phyloP scores from a whole-genome alignment of 2,113 vertebrate species.

The Anguilla japonica region DNA sequence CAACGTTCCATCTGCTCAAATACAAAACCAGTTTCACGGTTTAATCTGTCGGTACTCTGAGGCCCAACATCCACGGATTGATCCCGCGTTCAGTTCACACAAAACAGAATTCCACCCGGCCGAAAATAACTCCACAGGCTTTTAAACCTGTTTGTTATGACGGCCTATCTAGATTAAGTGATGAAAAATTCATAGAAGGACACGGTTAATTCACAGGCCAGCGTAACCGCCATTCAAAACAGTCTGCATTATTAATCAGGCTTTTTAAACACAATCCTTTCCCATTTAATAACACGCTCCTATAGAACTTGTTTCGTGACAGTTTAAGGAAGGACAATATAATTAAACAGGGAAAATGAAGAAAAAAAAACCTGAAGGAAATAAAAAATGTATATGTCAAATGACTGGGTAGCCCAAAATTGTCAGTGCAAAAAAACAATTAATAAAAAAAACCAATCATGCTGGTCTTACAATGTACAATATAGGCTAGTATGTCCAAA shows the following conservation, averaged over 20 bases:
- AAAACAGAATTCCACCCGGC: constrained; percentile 5
- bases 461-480: no score
- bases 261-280: constrained; percentile 50
- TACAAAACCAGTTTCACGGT: background rate
- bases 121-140: constrained; percentile 24
- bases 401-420: no score
- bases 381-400: no score
- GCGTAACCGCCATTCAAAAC: constrained; percentile 57
- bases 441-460: no score
- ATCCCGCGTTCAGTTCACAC: background rate
- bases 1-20: background rate
- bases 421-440: no score
- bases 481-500: no score
- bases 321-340: background rate
- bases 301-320: background rate
- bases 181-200: constrained; percentile 71
- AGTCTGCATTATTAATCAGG: constrained; percentile 62
- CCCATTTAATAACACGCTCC: constrained; percentile 13
- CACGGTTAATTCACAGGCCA: constrained; percentile 61
- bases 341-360: background rate
- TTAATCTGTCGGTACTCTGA: background rate
- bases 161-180: constrained; percentile 31
- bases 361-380: background rate
- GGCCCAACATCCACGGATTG: background rate
- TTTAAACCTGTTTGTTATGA: constrained; percentile 40